phyloP scores from a whole-genome alignment of 2,888 invertebrate genomes.

The Aspidiotus rigidus region DNA sequence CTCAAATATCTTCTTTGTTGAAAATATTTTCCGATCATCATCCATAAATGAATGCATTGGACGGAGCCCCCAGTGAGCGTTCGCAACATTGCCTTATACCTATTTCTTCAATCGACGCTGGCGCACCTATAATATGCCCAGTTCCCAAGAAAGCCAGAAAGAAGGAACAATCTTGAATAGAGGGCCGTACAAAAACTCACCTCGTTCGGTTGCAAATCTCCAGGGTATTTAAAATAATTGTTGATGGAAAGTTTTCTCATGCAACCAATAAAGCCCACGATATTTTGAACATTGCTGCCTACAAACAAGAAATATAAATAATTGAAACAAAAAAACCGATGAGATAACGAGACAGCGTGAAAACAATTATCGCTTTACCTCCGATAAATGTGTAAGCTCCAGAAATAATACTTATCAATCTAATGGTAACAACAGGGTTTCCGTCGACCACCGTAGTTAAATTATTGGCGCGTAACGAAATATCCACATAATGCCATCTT shows the following conservation, averaged over 20 bases:
- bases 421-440: slow-evolving; percentile 69
- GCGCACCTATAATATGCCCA: too few relatives aligned
- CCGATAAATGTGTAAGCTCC: slow-evolving; percentile 60
- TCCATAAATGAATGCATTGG: too few relatives aligned
- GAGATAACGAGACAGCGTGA: neutral
- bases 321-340: neutral
- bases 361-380: slow-evolving; percentile 42
- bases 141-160: too few relatives aligned
- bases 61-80: too few relatives aligned
- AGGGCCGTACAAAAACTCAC: too few relatives aligned
- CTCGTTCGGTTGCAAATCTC: slow-evolving; percentile 58
- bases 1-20: too few relatives aligned
- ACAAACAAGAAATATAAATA: neutral
- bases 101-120: too few relatives aligned
- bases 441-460: slow-evolving; percentile 74
- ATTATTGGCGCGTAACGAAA: slow-evolving; percentile 63
- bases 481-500: slow-evolving; percentile 76
- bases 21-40: too few relatives aligned
- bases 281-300: slow-evolving; percentile 35
- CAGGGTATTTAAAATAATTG: slow-evolving; percentile 73
- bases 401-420: slow-evolving; percentile 60
- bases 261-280: slow-evolving; percentile 75
- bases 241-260: slow-evolving; percentile 86
- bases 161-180: too few relatives aligned
- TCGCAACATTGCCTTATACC: too few relatives aligned